Percentiles rank a stretch among this genome's conserved stretches.
These are phyloP conservation scores for Amiota mariae DNA, from an alignment of 2,888 invertebrate species.

Conservation along the genomic window DNA sequence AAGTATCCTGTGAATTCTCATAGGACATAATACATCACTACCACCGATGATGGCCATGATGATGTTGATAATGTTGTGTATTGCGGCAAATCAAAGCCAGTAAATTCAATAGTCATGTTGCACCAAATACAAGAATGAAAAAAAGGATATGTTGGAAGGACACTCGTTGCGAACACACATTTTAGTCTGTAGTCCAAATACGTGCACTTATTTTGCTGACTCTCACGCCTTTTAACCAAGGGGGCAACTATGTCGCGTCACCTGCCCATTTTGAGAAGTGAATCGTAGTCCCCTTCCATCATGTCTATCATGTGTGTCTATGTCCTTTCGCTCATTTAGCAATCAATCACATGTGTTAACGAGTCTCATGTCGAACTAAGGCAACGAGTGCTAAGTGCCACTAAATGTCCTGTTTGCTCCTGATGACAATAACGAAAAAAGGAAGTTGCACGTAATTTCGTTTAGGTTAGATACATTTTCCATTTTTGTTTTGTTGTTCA, in stretches of 20 bases:
- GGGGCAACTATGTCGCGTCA: conserved; percentile 51
- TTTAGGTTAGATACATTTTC: conserved; percentile 50
- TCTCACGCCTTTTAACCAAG: conserved; percentile 3
- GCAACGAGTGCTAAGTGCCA: conserved; percentile 14
- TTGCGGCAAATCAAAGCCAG: conserved; percentile 14
- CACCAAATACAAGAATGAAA: neutral
- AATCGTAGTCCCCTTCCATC: conserved; percentile 31
- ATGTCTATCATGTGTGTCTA: neutral
- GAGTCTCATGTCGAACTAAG: conserved; percentile 45
- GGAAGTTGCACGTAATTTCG: conserved; percentile 64
- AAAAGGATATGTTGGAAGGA: neutral
- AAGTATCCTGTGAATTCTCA: conserved; percentile 2
- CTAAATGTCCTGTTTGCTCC: conserved; percentile 19
- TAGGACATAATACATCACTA: conserved; percentile 22
- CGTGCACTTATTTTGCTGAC: conserved; percentile 51
- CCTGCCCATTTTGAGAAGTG: conserved; percentile 31
- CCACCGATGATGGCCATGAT: conserved; percentile 1
- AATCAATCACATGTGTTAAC: conserved; percentile 65
- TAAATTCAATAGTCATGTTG: conserved; percentile 27
- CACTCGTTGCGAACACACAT: neutral
- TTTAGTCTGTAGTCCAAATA: conserved; percentile 27
- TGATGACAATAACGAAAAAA: conserved; percentile 33
- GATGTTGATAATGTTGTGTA: neutral
- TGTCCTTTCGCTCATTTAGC: conserved; percentile 48
- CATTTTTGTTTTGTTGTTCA: neutral